These are phyloP conservation scores for Paralichthys olivaceus DNA, from an alignment of 2,113 vertebrate species.

Conservation along the genomic window DNA sequence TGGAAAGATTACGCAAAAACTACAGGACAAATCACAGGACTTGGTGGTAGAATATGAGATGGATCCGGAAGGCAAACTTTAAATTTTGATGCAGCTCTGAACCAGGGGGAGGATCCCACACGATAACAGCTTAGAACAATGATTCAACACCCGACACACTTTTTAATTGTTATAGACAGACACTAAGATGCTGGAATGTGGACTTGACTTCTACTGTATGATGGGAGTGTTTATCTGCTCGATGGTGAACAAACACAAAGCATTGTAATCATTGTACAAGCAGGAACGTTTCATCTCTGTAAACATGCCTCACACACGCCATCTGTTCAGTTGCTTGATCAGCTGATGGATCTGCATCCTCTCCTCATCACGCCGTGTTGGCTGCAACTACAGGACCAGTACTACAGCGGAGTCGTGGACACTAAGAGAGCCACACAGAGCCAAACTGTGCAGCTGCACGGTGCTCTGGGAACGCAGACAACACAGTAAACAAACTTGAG, in stretches of 20 bases:
- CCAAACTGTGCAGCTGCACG: not conserved
- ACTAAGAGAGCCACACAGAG: not conserved
- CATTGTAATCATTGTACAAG: not conserved
- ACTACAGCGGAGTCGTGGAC: not conserved
- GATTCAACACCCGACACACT: not conserved
- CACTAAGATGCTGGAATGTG: not conserved
- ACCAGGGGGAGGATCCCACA: too few species aligned
- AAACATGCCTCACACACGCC: not conserved
- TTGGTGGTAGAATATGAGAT: not conserved
- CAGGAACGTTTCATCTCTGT: not conserved
- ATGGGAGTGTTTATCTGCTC: not conserved
- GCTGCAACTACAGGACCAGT: not conserved
- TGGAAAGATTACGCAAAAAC: too few species aligned
- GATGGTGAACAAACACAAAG: not conserved
- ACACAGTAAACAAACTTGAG: slow-evolving; percentile 36
- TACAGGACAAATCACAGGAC: not conserved
- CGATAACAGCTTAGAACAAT: too few species aligned
- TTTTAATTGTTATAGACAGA: not conserved
- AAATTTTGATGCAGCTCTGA: too few species aligned
- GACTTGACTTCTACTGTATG: not conserved
- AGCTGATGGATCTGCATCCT: slow-evolving; percentile 38
- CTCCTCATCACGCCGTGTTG: slow-evolving; percentile 18
- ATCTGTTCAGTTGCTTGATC: not conserved
- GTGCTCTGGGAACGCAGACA: slow-evolving; percentile 16
- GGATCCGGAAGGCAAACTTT: too few species aligned